Base-by-base conservation (phyloP, 2,797 vertebrate species). In the Onychomys torridus region DNA sequence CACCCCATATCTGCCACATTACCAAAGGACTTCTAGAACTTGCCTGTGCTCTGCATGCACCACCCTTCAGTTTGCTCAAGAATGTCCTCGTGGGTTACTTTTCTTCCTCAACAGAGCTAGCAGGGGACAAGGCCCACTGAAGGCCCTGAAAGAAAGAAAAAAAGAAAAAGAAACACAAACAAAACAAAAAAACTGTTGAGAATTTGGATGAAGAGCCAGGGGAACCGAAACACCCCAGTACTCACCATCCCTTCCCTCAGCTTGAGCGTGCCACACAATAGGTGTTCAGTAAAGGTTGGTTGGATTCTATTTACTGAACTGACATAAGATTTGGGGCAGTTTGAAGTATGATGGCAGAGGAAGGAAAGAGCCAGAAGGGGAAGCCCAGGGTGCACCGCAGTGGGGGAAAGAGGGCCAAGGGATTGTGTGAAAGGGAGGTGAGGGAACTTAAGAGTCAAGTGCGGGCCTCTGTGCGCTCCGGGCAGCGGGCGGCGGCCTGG, bases 251-350 rank as follows among this genome's bases (percentile, higher is more conserved):
- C 43, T 43, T 25, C 40, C 27, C 21, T 59, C 34, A 27, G n/a
- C 57, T 81, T 83, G 93, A 76, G 87, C 40, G 0, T 25, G 71
- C 82, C 90, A 86, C 77, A 32, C 69, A 40, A 82, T 61, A 89
- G 88, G 40, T 23, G 77, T 82, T 96, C 90, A 52, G 69, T 25
- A 46, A 85, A 93, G 76, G 19, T 40, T 49, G 71, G n/a, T 21
- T 25, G 27, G n/a, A 6, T 73, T 81, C 88, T 78, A 37, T 55
- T 91, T 94, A 90, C 71, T 85, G 43, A 91, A 69, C 87, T 73
- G n/a, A 65, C 85, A 87, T 40, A 46, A 63, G 61, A 55, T 79
- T 87, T 86, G 43, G 43, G 75, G 34, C 46, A 52, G 75, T 43
- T 12, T 57, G 91, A 79, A 55, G n/a, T 82, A 57, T n/a, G n/a